These are phyloP conservation scores for Brachionus plicatilis DNA, from an alignment of 1,140 invertebrate genomes.

Conservation along the genomic window DNA sequence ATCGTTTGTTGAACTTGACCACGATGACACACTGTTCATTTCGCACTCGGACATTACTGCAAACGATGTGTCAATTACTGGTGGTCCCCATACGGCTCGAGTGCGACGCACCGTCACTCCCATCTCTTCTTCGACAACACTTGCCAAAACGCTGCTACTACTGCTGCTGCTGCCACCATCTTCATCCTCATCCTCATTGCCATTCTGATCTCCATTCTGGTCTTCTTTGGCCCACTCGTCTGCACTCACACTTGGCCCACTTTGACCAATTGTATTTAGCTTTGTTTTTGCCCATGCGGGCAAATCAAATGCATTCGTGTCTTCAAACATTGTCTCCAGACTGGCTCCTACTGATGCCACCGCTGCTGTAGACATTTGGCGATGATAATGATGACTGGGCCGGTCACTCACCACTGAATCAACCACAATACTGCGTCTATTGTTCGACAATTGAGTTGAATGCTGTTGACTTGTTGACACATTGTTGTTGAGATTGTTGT, in stretches of 20 bases:
- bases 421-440: too few relatives aligned
- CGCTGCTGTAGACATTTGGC: neutral
- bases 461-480: neutral
- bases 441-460: neutral
- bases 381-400: too few relatives aligned
- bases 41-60: conserved; percentile 12
- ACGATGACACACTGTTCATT: neutral
- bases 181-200: too few relatives aligned
- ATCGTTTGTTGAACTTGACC: too few relatives aligned
- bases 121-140: too few relatives aligned
- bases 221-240: too few relatives aligned
- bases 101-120: neutral
- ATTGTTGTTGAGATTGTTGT: neutral
- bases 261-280: neutral
- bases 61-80: conserved; percentile 1
- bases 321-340: too few relatives aligned
- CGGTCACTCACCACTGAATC: too few relatives aligned
- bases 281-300: neutral
- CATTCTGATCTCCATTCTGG: too few relatives aligned
- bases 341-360: neutral
- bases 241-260: too few relatives aligned
- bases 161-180: neutral
- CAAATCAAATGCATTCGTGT: neutral
- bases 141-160: neutral
- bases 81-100: conserved; percentile 29